Evolutionary conservation across 2,113 vertebrate species (phyloP).

Genomic region (Daboia siamensis): DNA sequence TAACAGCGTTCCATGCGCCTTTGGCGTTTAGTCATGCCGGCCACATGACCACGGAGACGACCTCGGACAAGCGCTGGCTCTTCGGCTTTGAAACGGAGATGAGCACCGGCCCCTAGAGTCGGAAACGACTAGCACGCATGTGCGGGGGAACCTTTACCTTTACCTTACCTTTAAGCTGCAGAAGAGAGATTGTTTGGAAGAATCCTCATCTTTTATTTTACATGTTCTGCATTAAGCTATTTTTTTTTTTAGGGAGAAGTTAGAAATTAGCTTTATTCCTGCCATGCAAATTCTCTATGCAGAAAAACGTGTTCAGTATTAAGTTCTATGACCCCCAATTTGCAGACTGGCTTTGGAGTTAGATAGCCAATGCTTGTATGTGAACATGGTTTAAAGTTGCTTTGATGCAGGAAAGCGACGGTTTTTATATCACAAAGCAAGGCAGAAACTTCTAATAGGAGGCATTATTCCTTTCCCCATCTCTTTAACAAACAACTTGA

Average conservation of each 20-base stretch:
- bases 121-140: too few species aligned
- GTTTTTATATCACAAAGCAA: conserved; percentile 9
- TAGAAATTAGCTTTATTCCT: neutral
- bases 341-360: neutral
- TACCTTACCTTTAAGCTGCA: too few species aligned
- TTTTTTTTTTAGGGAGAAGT: neutral
- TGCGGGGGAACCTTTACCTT: too few species aligned
- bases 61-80: too few species aligned
- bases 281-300: neutral
- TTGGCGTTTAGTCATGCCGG: too few species aligned
- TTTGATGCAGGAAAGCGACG: neutral
- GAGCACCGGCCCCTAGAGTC: too few species aligned
- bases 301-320: neutral
- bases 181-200: too few species aligned
- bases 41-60: too few species aligned
- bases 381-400: neutral
- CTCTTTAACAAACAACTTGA: conserved; percentile 39
- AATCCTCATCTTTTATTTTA: too few species aligned
- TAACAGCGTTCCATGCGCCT: too few species aligned
- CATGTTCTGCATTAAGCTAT: neutral
- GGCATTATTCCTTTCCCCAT: neutral
- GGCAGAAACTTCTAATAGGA: conserved; percentile 15
- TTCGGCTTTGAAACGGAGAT: too few species aligned
- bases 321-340: neutral
- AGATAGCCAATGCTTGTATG: neutral